Evolutionary conservation across 1,140 invertebrate genomes (phyloP).

Genomic region (Saxidomus purpurata): DNA sequence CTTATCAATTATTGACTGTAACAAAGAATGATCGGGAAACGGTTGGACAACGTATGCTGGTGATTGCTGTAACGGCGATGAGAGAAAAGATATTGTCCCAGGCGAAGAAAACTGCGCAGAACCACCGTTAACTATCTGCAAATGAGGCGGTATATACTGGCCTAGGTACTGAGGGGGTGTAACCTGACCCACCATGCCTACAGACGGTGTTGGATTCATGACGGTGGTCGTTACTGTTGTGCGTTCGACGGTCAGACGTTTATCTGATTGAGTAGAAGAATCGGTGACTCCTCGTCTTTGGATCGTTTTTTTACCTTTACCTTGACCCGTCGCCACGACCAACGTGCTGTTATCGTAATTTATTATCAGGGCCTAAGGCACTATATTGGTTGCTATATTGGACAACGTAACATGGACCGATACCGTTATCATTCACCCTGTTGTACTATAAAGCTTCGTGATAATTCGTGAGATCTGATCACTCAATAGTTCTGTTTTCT

Average conservation of each 20-base stretch:
- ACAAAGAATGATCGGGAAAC: neutral
- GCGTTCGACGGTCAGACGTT: neutral
- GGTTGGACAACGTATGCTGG: neutral
- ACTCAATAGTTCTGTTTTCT: too few relatives aligned
- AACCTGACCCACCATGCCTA: neutral
- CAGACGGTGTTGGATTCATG: neutral
- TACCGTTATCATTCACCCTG: too few relatives aligned
- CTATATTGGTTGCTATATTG: too few relatives aligned
- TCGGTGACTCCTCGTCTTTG: neutral
- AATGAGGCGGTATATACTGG: neutral
- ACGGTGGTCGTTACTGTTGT: neutral
- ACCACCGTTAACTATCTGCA: neutral
- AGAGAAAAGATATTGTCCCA: neutral
- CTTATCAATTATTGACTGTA: neutral
- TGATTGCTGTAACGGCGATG: neutral
- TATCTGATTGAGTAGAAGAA: neutral
- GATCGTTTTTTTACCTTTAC: neutral
- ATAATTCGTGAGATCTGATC: too few relatives aligned
- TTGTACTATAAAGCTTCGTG: too few relatives aligned
- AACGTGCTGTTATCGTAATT: too few relatives aligned
- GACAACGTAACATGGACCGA: too few relatives aligned
- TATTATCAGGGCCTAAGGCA: too few relatives aligned
- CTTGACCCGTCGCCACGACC: too few relatives aligned
- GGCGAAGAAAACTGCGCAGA: neutral
- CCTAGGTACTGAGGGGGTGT: neutral